Percentiles rank a stretch among this genome's conserved stretches.
phyloP scores from a whole-genome alignment of 2,888 invertebrate genomes.

The Standfussiana lucernea region DNA sequence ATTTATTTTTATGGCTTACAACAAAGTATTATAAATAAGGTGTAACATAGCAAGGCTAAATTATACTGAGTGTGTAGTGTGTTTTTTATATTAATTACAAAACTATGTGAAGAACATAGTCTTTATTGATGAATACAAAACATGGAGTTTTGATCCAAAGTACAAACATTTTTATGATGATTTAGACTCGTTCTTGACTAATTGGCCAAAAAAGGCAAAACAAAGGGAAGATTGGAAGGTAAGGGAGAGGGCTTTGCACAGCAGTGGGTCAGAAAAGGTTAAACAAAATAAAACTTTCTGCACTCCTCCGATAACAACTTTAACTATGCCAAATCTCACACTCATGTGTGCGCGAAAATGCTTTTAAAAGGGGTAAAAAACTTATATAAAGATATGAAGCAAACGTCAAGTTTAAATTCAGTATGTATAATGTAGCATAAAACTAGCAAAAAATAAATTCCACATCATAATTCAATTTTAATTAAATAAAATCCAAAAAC shows the following conservation, averaged over 20 bases:
- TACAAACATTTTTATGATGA: background rate
- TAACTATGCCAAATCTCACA: background rate
- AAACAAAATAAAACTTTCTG: background rate
- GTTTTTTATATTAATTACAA: no score
- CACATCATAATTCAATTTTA: background rate
- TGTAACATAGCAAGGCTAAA: no score
- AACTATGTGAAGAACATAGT: background rate
- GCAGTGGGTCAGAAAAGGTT: background rate
- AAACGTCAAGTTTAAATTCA: background rate
- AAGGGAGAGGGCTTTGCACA: background rate
- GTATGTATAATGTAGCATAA: background rate
- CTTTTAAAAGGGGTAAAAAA: background rate
- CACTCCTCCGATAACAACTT: background rate
- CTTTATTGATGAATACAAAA: background rate
- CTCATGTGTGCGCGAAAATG: background rate
- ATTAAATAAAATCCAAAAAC: background rate
- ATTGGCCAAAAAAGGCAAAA: background rate
- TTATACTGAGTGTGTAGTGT: background rate
- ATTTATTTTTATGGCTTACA: background rate
- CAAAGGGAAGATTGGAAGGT: background rate
- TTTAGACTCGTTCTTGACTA: background rate
- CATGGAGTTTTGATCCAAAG: background rate
- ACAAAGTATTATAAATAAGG: background rate
- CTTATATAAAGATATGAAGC: background rate
- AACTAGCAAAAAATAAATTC: background rate